A percentile compares a stretch with the other conserved stretches of the same genome.
These are phyloP conservation scores for Eriosoma lanigerum DNA, from an alignment of 1,140 invertebrate genomes.

Conservation along the genomic window DNA sequence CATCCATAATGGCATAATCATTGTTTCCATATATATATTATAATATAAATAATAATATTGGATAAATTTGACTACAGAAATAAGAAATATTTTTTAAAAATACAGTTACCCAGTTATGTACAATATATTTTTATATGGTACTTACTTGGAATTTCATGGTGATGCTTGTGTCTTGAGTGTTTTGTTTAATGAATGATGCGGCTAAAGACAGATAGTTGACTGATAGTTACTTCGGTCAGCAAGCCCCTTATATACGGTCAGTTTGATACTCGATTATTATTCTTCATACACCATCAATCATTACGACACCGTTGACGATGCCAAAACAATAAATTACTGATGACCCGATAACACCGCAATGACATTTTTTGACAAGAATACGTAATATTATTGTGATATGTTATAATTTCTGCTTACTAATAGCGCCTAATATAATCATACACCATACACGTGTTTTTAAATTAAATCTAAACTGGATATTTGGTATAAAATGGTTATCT, in stretches of 20 bases:
- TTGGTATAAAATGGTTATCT: too few relatives aligned
- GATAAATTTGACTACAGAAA: too few relatives aligned
- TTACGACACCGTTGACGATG: neutral
- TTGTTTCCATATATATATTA: too few relatives aligned
- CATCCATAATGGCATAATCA: too few relatives aligned
- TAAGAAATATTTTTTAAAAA: too few relatives aligned
- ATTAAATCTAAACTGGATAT: too few relatives aligned
- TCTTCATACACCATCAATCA: neutral
- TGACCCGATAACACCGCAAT: neutral
- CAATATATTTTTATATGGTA: too few relatives aligned
- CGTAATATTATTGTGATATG: neutral
- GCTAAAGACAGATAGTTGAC: neutral
- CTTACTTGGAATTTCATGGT: constrained; percentile 28
- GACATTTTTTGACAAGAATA: neutral
- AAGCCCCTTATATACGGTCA: constrained; percentile 14
- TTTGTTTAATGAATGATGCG: neutral
- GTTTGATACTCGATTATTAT: neutral
- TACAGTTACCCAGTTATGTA: too few relatives aligned
- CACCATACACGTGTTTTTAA: too few relatives aligned
- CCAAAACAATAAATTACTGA: constrained; percentile 15
- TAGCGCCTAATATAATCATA: too few relatives aligned
- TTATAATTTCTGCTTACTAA: too few relatives aligned
- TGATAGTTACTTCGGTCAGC: neutral
- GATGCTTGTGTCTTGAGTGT: neutral
- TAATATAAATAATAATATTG: too few relatives aligned